phyloP scores from a whole-genome alignment of 2,797 vertebrate genomes.

The Sternotherus odoratus region DNA sequence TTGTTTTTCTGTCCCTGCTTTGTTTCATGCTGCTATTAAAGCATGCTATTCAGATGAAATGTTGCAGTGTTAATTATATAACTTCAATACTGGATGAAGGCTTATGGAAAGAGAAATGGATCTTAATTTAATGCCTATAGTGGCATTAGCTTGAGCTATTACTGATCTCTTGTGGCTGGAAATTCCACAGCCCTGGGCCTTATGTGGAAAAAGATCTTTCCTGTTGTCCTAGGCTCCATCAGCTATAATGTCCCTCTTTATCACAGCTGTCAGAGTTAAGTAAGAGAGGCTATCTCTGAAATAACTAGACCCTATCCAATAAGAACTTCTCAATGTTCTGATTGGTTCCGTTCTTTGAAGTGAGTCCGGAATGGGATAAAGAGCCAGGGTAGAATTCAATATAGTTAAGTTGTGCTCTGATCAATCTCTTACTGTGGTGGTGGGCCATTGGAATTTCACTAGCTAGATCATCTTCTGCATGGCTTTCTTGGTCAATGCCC shows the following conservation, averaged over 20 bases:
- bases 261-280: not conserved
- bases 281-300: not conserved
- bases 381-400: not conserved
- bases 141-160: not conserved
- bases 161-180: not conserved
- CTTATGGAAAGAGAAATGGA: slow-evolving; percentile 20
- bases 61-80: not conserved
- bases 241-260: not conserved
- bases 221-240: not conserved
- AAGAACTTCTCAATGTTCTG: not conserved
- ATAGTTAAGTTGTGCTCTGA: not conserved
- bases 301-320: not conserved
- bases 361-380: not conserved
- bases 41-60: not conserved
- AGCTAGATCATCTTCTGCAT: not conserved
- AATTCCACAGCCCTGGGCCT: not conserved
- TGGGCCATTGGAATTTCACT: not conserved
- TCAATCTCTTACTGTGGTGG: not conserved
- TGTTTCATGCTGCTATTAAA: slow-evolving; percentile 2
- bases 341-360: not conserved
- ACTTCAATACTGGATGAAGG: slow-evolving; percentile 15
- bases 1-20: slow-evolving; percentile 14
- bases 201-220: not conserved
- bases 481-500: not conserved
- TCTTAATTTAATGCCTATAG: not conserved